phyloP scores from a whole-genome alignment of 2,113 vertebrate species.

The Plestiodon gilberti region DNA sequence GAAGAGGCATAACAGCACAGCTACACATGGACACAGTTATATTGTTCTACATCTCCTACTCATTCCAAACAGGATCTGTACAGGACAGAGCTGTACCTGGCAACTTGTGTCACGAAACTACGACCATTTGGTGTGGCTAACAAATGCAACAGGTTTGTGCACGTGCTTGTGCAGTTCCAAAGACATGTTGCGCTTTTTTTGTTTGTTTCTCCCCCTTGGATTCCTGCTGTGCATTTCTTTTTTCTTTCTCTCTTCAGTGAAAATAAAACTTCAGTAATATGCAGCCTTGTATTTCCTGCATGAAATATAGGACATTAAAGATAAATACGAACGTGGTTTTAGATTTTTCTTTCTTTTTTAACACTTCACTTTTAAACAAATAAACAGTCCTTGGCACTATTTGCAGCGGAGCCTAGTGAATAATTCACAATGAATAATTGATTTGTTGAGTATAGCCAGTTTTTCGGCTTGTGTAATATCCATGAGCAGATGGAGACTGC shows the following conservation, averaged over 20 bases:
- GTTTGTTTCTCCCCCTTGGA: background rate
- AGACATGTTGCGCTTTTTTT: background rate
- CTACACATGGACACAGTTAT: background rate
- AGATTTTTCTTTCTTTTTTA: slow-evolving; percentile 55
- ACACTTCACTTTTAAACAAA: slow-evolving; percentile 72
- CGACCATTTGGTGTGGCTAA: slow-evolving; percentile 7
- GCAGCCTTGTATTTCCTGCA: slow-evolving; percentile 54
- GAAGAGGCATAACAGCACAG: too few relatives aligned
- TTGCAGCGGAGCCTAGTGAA: slow-evolving; percentile 70
- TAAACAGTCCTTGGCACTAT: slow-evolving; percentile 70
- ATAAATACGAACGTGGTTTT: slow-evolving; percentile 64
- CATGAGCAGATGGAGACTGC: slow-evolving; percentile 70
- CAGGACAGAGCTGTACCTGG: background rate
- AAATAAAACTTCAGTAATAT: slow-evolving; percentile 55
- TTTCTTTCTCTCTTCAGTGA: slow-evolving; percentile 31
- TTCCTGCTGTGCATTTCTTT: background rate
- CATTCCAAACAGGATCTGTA: background rate
- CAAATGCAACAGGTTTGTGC: slow-evolving; percentile 15
- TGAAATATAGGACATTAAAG: slow-evolving; percentile 49
- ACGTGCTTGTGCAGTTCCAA: background rate
- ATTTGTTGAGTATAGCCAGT: slow-evolving; percentile 71
- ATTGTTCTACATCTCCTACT: background rate
- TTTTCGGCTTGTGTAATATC: slow-evolving; percentile 51
- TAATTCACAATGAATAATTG: slow-evolving; percentile 78
- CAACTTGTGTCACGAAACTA: slow-evolving; percentile 6